Base-by-base conservation (phyloP, 2,888 invertebrate species). In the Cistogaster globosa region DNA sequence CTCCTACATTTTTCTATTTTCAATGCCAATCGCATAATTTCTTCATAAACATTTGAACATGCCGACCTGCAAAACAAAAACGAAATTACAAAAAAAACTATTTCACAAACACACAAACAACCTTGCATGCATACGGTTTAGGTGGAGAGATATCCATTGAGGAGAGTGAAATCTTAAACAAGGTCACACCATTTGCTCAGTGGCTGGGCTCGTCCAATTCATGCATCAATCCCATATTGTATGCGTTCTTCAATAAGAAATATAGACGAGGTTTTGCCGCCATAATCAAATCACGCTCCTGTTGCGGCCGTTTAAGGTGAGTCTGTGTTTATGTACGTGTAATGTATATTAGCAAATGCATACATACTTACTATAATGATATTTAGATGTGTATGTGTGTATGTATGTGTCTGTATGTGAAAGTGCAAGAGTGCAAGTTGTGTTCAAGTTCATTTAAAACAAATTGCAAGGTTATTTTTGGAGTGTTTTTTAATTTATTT, bases 201-300 rank as follows among this genome's bases (percentile, higher is more conserved):
- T 97, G 97, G 97, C 93, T 98, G 63, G 98, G 98, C 3, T 96
- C 97, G 0, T 97, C 98, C 20, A 98, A 98, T 92, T 97, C 97
- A 22, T 98, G 98, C 94, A 98, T 98, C 90, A 98, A 98, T 93
- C 98, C 98, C 0, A 96, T 98, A 86, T 94, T 98, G 79, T 98
- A 98, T 92, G 97, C 98, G 3, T 98, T 98, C 93, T 98, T 98
- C 93, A 98, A 98, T 93, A 97, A 97, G 91, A 98, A 98, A 92
- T 98, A 97, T 92, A 94, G 98, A 16, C 95, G 96, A 83, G 98
- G 98, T 6, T 98, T 98, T 92, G 95, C 96, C 57, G 97, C 97
- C 20, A 97, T 98, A 86, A 94, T 97, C 60, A 96, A 96, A 92
- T 97, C 97, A 88, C 94, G 97, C 87, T 95, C 96, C 88, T 97